Percentiles rank a stretch among this genome's conserved stretches.
phyloP scores from a whole-genome alignment of 2,797 vertebrate species.

The Rhynchotus rufescens region DNA sequence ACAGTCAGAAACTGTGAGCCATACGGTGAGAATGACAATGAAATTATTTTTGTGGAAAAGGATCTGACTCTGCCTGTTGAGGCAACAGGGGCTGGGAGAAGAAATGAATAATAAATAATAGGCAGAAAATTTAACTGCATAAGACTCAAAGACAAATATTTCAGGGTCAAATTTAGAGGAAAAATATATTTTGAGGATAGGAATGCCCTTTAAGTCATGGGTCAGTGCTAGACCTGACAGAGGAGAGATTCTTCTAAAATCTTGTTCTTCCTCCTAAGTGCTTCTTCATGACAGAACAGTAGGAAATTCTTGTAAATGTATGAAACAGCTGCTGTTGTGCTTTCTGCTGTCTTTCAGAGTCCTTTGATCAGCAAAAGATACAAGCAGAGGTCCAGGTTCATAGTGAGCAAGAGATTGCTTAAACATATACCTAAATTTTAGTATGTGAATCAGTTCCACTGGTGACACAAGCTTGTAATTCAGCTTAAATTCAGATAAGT shows the following conservation, averaged over 20 bases:
- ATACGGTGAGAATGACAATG: background rate
- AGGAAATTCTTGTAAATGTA: background rate
- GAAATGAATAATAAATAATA: background rate
- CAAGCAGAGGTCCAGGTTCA: background rate
- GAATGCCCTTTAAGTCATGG: background rate
- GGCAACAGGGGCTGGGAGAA: background rate
- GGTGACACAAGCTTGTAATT: background rate
- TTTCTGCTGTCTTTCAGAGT: background rate
- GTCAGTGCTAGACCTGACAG: background rate
- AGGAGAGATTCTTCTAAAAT: background rate
- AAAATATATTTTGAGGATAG: background rate
- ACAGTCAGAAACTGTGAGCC: background rate
- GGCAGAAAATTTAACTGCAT: background rate
- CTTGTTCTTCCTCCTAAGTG: background rate
- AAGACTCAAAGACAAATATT: background rate
- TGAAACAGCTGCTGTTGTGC: background rate
- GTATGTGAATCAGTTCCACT: background rate
- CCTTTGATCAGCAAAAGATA: constrained; percentile 5
- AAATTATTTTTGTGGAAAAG: background rate
- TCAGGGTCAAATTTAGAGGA: background rate
- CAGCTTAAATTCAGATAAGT: background rate
- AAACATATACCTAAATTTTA: background rate
- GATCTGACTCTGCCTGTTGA: background rate
- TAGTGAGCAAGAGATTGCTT: background rate
- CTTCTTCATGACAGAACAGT: background rate